Conservation (phyloP, 2,888 invertebrate species). For the Brachylomia viminalis region DNA sequence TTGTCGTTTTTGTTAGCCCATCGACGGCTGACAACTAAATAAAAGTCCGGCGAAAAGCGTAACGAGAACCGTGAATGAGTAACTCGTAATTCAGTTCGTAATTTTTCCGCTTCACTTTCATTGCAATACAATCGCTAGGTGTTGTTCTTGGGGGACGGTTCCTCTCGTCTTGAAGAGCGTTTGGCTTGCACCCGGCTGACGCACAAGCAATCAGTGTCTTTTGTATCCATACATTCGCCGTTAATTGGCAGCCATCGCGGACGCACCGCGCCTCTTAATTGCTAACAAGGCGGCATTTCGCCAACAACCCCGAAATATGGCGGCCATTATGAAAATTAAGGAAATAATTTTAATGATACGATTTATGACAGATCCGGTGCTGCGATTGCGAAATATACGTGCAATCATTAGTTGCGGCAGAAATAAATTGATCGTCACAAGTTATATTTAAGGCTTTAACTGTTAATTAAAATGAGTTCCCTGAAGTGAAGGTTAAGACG, state of each 20-base stretch:
- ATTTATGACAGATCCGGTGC: conserved; percentile 55
- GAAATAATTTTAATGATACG: conserved; percentile 53
- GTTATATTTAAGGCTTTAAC: conserved; percentile 29
- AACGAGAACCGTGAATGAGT: conserved; percentile 38
- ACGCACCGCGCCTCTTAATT: conserved; percentile 52
- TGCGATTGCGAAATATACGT: conserved; percentile 44
- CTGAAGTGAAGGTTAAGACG: conserved; percentile 29
- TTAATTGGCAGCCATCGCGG: conserved; percentile 60
- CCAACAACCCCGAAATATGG: conserved; percentile 43
- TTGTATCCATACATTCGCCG: conserved; percentile 63
- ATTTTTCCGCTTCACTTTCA: conserved; percentile 49
- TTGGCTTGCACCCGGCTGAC: conserved; percentile 21
- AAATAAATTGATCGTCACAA: conserved; percentile 49
- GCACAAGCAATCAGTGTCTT: conserved; percentile 62
- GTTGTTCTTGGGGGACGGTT: conserved; percentile 11
- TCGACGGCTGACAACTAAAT: conserved; percentile 54
- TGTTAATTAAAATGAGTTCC: conserved; percentile 57
- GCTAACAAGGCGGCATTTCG: conserved; percentile 58
- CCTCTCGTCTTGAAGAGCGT: neutral
- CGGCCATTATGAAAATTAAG: conserved; percentile 52
- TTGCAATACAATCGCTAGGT: conserved; percentile 30
- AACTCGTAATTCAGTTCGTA: conserved; percentile 60
- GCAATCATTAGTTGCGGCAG: conserved; percentile 34
- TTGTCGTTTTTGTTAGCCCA: conserved; percentile 32
- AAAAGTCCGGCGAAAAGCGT: conserved; percentile 35